Base-by-base conservation (phyloP, 2,797 vertebrate species). In the Anisognathus igniventris region DNA sequence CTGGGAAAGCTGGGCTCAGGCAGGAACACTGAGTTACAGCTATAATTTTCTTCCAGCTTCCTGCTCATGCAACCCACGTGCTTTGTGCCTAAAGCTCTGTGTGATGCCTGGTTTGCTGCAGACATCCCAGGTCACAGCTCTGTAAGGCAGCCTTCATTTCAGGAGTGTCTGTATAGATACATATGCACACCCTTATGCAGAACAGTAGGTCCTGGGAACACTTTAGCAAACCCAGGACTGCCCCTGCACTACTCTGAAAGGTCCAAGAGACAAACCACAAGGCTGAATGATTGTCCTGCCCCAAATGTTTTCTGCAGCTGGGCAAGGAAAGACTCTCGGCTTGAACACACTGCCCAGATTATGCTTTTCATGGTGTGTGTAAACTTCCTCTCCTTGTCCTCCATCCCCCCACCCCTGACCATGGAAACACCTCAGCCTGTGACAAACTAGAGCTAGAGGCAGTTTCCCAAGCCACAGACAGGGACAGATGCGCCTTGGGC, bases 391-490 rank as follows among this genome's bases (percentile, higher is more conserved):
- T 45, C 35, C 20, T 76, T 17, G n/a, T 23, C 45, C 42, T 71
- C 48, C 3, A 2, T 37, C 11, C 24, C 22, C 35, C 15, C 2
- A 9, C 8, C 14, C 17, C 12, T 22, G 18, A 48, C 16, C 66
- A 75, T 0, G 0, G 31, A 44, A 86, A 24, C 60, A 28, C 27
- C 44, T 86, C 6, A 2, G 71, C 37, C 27, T 72, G 51, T 4
- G 24, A 57, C 53, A 72, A 1, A 2, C 40, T n/a, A 70, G 16
- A 58, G 44, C 57, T 27, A 37, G 37, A 62, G 56, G 60, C 64
- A 74, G 35, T 23, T 82, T 71, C 23, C 31, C 0, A 0, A 44
- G 51, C 14, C 1, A 10, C 71, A 45, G 62, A 14, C 0, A 3
- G 48, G 21, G n/a, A 82, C 19, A 13, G 5, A 60, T 0, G 3